These are phyloP conservation scores for Sarcophaga variegata DNA, from an alignment of 2,888 invertebrate genomes.

Conservation along the genomic window DNA sequence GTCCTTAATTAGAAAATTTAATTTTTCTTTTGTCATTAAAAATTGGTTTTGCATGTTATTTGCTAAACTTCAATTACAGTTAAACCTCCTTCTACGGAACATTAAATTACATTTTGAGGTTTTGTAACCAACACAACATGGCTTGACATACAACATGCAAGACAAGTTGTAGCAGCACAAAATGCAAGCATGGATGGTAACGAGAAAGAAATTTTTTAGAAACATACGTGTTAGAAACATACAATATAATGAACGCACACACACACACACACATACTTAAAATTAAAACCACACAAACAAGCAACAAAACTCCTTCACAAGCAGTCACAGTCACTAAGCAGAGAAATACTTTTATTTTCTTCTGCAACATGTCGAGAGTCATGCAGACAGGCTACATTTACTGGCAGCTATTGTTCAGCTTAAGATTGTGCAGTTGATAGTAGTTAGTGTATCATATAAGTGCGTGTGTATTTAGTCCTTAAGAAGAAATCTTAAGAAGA, in stretches of 20 bases:
- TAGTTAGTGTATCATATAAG: no score
- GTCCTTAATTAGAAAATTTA: slow-evolving; percentile 17
- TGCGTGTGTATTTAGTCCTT: no score
- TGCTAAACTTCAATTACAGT: slow-evolving; percentile 56
- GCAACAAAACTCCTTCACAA: not conserved
- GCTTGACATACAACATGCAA: not conserved
- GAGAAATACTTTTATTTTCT: slow-evolving; percentile 8
- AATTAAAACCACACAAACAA: slow-evolving; percentile 16
- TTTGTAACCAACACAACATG: slow-evolving; percentile 29
- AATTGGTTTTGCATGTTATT: slow-evolving; percentile 51
- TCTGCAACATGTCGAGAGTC: no score
- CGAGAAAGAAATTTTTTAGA: not conserved
- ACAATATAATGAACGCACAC: no score
- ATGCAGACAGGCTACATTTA: no score
- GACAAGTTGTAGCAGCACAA: not conserved
- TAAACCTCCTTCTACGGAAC: slow-evolving; percentile 40
- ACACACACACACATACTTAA: no score
- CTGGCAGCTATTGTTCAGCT: no score
- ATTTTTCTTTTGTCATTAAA: slow-evolving; percentile 34
- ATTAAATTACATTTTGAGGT: slow-evolving; percentile 61
- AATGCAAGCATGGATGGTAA: not conserved
- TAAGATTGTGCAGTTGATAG: no score
- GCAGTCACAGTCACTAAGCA: not conserved
- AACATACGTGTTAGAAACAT: not conserved
- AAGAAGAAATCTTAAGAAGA: no score